phyloP scores from a whole-genome alignment of 2,113 vertebrate species.

The Equus przewalskii region DNA sequence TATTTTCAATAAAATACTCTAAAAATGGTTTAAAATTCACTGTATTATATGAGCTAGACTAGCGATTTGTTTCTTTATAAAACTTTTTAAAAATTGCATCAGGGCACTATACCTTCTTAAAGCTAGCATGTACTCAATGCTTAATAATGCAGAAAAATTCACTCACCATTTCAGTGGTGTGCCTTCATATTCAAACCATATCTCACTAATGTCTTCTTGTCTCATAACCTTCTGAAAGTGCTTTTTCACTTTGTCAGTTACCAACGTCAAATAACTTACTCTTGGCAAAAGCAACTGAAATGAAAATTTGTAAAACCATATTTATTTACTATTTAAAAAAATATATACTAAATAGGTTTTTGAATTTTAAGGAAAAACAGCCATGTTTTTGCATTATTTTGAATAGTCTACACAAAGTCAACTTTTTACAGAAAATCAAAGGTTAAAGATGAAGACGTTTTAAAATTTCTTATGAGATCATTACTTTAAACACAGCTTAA shows the following conservation, averaged over 20 bases:
- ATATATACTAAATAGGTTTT: conserved; percentile 8
- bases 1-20: conserved; percentile 44
- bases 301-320: conserved; percentile 70
- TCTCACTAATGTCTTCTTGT: conserved; percentile 96
- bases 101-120: conserved; percentile 5
- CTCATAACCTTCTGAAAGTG: conserved; percentile 98
- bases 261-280: conserved; percentile 97
- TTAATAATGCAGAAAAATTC: conserved; percentile 69
- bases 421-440: conserved; percentile 65
- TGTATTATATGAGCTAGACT: neutral
- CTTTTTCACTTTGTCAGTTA: conserved; percentile 99
- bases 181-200: conserved; percentile 99
- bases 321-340: conserved; percentile 67
- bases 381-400: conserved; percentile 35
- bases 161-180: conserved; percentile 98
- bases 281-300: conserved; percentile 96
- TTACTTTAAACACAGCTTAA: conserved; percentile 41
- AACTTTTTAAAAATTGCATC: conserved; percentile 22
- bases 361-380: conserved; percentile 58
- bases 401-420: conserved; percentile 16
- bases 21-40: conserved; percentile 42
- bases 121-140: conserved; percentile 35
- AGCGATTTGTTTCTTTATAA: conserved; percentile 20
- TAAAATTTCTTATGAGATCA: conserved; percentile 45
- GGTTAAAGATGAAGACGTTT: conserved; percentile 21